A percentile compares a stretch with the other conserved stretches of the same genome.
Conservation (phyloP, 1,140 invertebrate species). For the Drosophila subobscura region DNA sequence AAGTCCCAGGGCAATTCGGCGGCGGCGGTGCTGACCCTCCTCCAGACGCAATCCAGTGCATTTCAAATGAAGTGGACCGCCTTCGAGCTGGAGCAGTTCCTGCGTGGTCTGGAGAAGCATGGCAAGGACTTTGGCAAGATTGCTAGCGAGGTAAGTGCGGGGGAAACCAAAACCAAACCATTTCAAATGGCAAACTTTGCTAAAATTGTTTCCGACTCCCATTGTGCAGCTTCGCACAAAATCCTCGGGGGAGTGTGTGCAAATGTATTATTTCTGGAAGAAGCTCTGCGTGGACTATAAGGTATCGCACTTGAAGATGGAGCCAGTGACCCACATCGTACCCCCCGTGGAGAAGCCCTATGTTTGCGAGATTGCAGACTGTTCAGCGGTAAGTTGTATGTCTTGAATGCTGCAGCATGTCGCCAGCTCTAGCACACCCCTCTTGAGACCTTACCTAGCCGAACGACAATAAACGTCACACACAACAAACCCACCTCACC, state of each 20-base stretch:
- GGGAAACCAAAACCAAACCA: not conserved
- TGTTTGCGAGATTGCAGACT: slow-evolving; percentile 88
- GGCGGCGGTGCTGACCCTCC: slow-evolving; percentile 93
- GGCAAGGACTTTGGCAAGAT: slow-evolving; percentile 97
- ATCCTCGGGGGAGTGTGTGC: slow-evolving; percentile 95
- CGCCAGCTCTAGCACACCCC: slow-evolving; percentile 10
- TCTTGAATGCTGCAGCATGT: slow-evolving; percentile 10
- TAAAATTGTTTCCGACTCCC: not conserved
- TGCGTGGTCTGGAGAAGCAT: slow-evolving; percentile 93
- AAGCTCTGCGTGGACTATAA: slow-evolving; percentile 93
- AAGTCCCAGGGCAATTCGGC: slow-evolving; percentile 94
- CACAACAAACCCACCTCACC: not conserved
- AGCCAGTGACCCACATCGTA: slow-evolving; percentile 50
- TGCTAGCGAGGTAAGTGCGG: slow-evolving; percentile 89
- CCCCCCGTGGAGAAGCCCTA: slow-evolving; percentile 84
- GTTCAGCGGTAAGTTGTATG: slow-evolving; percentile 86
- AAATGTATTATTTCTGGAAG: slow-evolving; percentile 99
- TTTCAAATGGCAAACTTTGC: not conserved
- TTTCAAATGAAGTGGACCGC: slow-evolving; percentile 93
- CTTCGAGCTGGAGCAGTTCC: slow-evolving; percentile 94
- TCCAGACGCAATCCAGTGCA: slow-evolving; percentile 88
- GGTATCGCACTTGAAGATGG: slow-evolving; percentile 77
- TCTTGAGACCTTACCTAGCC: not conserved
- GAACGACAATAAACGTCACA: not conserved
- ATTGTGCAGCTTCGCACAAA: slow-evolving; percentile 91